Conservation (phyloP, 2,113 vertebrate species). For the Colinus virginianus region DNA sequence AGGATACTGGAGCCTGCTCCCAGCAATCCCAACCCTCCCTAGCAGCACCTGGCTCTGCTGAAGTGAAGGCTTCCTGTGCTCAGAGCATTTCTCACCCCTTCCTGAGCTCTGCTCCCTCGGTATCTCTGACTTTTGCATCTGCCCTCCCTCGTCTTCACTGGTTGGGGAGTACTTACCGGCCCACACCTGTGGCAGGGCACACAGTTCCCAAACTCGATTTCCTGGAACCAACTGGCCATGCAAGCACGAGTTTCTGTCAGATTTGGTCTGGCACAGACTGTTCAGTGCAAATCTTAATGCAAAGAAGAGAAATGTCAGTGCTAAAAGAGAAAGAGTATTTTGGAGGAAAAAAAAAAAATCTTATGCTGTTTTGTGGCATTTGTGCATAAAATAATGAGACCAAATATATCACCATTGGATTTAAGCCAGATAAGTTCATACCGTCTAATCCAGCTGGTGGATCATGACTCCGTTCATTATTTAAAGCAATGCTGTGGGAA, state of each 20-base stretch:
- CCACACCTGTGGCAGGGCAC: neutral
- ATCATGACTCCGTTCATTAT: slow-evolving; percentile 71
- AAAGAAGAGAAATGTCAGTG: slow-evolving; percentile 70
- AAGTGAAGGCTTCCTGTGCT: neutral
- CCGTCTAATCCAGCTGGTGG: slow-evolving; percentile 68
- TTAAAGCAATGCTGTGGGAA: slow-evolving; percentile 72
- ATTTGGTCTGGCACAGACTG: slow-evolving; percentile 63
- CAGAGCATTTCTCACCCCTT: neutral
- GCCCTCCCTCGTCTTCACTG: neutral
- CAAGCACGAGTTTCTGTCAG: slow-evolving; percentile 51
- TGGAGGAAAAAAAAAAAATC: slow-evolving; percentile 16
- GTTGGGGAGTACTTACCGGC: neutral
- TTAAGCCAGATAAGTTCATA: slow-evolving; percentile 66
- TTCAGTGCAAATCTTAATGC: slow-evolving; percentile 66
- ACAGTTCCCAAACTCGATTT: neutral
- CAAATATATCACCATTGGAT: slow-evolving; percentile 70
- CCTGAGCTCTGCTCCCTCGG: neutral
- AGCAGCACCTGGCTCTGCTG: neutral
- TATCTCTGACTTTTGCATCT: neutral
- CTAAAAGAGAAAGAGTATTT: slow-evolving; percentile 67
- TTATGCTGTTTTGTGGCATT: slow-evolving; percentile 68
- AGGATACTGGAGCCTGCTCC: neutral
- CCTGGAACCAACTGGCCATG: neutral
- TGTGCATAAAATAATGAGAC: slow-evolving; percentile 73
- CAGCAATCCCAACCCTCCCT: neutral